Evolutionary conservation across 2,113 vertebrate species (phyloP).

Genomic region (Gulo gulo): DNA sequence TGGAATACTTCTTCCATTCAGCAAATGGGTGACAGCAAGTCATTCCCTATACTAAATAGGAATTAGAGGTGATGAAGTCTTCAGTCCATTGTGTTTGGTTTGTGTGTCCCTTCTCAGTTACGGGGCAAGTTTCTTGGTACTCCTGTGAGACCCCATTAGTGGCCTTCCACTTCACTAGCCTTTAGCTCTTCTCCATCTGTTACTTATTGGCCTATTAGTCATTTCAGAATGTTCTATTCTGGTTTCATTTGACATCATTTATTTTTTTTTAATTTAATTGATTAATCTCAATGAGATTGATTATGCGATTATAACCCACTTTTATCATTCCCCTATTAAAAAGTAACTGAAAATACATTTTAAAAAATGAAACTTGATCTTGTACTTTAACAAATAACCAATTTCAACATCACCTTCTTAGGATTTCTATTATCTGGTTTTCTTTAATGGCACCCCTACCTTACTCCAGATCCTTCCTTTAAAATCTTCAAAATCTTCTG

Average conservation of each 20-base stretch:
- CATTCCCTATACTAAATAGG: not conserved
- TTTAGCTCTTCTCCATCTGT: no score
- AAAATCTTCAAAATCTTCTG: not conserved
- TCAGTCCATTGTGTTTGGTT: no score
- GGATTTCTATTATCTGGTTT: not conserved
- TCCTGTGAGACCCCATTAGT: rapidly evolving
- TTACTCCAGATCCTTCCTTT: not conserved
- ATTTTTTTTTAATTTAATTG: not conserved
- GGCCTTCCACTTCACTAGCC: not conserved
- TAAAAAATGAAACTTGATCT: not conserved
- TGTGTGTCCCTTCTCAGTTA: rapidly evolving
- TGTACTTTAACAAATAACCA: not conserved
- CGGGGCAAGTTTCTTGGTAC: rapidly evolving
- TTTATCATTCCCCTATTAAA: not conserved
- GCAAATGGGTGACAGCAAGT: not conserved
- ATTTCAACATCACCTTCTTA: not conserved
- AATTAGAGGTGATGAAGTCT: not conserved
- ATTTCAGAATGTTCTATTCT: not conserved
- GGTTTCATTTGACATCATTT: not conserved
- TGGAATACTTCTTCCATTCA: not conserved
- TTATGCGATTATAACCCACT: not conserved
- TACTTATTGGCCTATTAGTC: not conserved
- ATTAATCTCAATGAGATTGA: not conserved
- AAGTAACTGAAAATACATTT: not conserved
- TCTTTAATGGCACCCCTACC: not conserved